Base-by-base conservation (phyloP, 2,113 vertebrate species). In the Gymnocephalus cernua region DNA sequence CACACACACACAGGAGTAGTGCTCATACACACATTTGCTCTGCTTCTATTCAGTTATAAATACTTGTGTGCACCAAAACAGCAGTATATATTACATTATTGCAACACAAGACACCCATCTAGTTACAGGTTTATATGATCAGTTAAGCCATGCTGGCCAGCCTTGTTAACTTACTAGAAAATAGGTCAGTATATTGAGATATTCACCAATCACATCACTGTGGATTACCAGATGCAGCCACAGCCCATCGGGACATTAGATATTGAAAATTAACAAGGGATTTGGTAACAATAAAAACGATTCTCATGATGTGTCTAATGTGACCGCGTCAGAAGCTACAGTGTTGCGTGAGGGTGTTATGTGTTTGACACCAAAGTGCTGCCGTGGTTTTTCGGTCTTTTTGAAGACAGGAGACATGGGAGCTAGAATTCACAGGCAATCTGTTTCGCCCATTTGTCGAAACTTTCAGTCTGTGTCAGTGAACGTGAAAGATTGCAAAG, bases 181-280 rank as follows among this genome's bases (percentile, higher is more conserved):
- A 90, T 92, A 93, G 91, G 91, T 94, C 89, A 93, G 86, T 88
- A 76, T 92, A 88, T 92, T 84, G 88, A 92, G 90, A 91, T 91
- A 89, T 86, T 89, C 87, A 82, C 91, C 93, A 93, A 93, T 93
- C 93, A 92, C 86, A 91, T 92, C 88, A 90, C 82, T 47, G 84
- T 92, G 91, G 92, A 94, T 94, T 94, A 95, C 74, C 80, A 76
- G 82, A 86, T 84, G 73, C 88, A 81, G 83, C 80, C 88, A 59
- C 68, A 70, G 77, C 82, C 75, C 87, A 86, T 86, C 79, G 86
- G 92, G 80, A 92, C 90, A 92, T 92, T 91, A 91, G 78, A 93
- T 89, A 93, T 86, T 90, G 87, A 87, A 94, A 91, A 89, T 88
- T 89, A 89, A 91, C 88, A 1, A 58, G 66, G 84, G 80, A 90